These are phyloP conservation scores for Pterocles gutturalis DNA, from an alignment of 2,113 vertebrate species.

Conservation along the genomic window DNA sequence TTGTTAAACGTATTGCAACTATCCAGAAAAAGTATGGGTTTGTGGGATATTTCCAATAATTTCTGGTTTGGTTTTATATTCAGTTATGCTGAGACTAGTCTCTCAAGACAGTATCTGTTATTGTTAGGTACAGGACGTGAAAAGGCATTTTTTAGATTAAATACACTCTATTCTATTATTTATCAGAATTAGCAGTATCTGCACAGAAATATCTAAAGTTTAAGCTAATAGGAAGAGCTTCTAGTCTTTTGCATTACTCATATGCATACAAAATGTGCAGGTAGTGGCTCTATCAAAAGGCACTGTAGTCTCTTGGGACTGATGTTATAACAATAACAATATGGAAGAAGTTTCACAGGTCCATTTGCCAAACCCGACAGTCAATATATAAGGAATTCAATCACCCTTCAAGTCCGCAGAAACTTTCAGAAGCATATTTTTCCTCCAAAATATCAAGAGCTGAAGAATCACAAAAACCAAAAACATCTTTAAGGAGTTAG, in stretches of 20 bases:
- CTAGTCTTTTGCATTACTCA: neutral
- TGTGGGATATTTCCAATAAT: neutral
- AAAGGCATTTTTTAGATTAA: neutral
- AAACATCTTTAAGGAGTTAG: neutral
- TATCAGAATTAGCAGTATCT: neutral
- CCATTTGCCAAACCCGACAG: conserved; percentile 4
- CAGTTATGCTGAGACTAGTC: neutral
- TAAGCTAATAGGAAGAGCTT: neutral
- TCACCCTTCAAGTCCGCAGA: neutral
- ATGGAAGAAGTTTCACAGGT: neutral
- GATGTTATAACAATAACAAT: neutral
- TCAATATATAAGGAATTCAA: conserved; percentile 7
- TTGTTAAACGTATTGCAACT: neutral
- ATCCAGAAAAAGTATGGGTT: neutral
- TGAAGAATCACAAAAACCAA: neutral
- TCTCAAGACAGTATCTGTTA: neutral
- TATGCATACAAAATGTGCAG: neutral
- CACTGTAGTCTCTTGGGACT: neutral
- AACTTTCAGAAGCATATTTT: conserved; percentile 7
- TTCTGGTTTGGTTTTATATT: neutral
- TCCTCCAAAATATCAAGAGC: neutral
- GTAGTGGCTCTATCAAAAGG: neutral
- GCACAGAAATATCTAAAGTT: neutral
- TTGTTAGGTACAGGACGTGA: neutral
- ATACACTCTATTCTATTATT: neutral